phyloP scores from a whole-genome alignment of 64 coral and sea anemone species.

The Stichodactyla mertensii region DNA sequence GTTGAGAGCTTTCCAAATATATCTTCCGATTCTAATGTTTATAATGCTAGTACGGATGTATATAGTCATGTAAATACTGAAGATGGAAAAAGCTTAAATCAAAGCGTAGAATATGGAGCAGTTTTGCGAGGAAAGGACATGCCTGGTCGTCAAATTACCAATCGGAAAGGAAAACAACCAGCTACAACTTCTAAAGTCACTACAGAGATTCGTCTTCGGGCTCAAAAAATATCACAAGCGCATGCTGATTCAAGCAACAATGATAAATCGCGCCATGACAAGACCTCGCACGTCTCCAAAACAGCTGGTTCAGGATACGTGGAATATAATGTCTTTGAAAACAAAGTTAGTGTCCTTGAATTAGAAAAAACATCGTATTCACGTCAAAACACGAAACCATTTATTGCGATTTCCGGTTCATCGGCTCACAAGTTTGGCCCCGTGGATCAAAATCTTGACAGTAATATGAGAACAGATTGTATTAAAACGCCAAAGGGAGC shows the following conservation, averaged over 20 bases:
- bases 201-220: not conserved
- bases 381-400: not conserved
- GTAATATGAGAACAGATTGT: not conserved
- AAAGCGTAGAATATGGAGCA: not conserved
- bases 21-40: not conserved
- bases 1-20: constrained; percentile 9
- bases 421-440: not conserved
- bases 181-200: not conserved
- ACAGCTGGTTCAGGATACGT: not conserved
- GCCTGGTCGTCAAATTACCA: not conserved
- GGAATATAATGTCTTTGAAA: not conserved
- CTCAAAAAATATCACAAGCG: not conserved
- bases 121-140: not conserved
- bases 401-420: not conserved
- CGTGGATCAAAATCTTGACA: not conserved
- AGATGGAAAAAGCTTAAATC: not conserved
- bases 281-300: not conserved
- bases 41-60: not conserved
- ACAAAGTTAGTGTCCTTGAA: not conserved
- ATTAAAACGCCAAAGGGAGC: not conserved
- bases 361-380: not conserved
- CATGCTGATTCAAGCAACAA: not conserved
- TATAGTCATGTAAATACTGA: not conserved
- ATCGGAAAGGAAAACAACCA: not conserved
- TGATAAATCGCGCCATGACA: not conserved